A percentile compares a stretch with the other conserved stretches of the same genome.
Evolutionary conservation across 2,797 vertebrate species (phyloP).

Genomic region (Clarias laeviceps): DNA sequence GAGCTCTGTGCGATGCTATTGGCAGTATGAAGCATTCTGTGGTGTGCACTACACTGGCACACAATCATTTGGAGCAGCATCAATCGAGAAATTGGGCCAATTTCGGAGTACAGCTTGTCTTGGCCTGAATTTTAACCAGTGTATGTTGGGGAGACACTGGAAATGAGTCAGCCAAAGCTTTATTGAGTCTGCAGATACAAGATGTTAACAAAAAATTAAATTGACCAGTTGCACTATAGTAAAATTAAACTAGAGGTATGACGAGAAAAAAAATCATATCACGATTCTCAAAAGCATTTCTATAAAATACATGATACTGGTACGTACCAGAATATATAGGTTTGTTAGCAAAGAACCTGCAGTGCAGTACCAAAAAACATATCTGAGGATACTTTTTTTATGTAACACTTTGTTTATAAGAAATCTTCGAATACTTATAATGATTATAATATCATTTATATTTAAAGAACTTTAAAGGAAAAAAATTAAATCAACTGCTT

Average conservation of each 20-base stretch:
- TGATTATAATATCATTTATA: too few species aligned
- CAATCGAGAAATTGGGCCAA: conserved; percentile 33
- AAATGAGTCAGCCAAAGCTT: conserved; percentile 2
- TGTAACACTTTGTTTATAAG: not conserved
- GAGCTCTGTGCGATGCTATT: not conserved
- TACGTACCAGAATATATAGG: not conserved
- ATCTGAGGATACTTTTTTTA: not conserved
- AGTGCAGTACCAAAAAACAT: not conserved
- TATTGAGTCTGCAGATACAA: not conserved
- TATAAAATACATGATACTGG: not conserved
- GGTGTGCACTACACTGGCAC: conserved; percentile 19
- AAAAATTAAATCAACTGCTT: not conserved
- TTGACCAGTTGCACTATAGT: not conserved
- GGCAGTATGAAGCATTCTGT: conserved; percentile 17
- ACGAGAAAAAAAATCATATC: not conserved
- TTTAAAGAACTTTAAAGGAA: too few species aligned
- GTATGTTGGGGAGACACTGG: not conserved
- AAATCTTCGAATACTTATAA: not conserved
- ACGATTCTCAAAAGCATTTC: not conserved
- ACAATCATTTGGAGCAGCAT: conserved; percentile 30
- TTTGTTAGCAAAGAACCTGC: not conserved
- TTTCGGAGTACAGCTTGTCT: conserved; percentile 28
- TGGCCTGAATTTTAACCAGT: conserved; percentile 25
- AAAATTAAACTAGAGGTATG: not conserved
- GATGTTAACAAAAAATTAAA: not conserved